Percentiles rank a stretch among this genome's conserved stretches.
These are phyloP conservation scores for Artemia sinica DNA, from an alignment of 2,888 invertebrate genomes.

Conservation along the genomic window DNA sequence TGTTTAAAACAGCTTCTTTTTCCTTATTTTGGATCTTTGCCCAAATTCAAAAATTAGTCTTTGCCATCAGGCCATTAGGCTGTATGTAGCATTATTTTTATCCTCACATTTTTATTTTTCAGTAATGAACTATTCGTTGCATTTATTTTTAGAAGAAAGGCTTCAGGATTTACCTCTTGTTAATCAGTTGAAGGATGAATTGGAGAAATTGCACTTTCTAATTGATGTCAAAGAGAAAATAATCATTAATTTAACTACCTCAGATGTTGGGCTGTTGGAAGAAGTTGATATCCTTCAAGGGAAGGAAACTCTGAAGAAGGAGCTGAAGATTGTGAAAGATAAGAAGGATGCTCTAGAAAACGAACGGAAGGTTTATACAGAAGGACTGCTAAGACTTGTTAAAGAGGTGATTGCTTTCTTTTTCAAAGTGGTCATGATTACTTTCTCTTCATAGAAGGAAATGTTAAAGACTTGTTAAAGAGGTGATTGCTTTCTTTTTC, in stretches of 20 bases:
- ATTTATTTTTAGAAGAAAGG: neutral
- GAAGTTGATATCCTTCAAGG: neutral
- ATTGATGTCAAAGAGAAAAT: neutral
- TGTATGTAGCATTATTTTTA: no score
- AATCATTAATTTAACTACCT: neutral
- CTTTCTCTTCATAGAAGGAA: no score
- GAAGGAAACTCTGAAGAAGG: neutral
- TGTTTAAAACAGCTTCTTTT: no score
- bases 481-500: no score
- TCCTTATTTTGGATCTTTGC: no score
- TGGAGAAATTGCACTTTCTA: neutral
- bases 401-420: neutral
- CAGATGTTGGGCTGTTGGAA: neutral
- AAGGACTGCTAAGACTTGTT: neutral
- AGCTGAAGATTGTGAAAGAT: neutral
- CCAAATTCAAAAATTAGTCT: no score
- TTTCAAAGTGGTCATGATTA: no score
- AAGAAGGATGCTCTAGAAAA: neutral
- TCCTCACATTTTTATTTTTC: no score
- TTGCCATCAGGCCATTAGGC: no score
- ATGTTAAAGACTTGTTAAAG: no score
- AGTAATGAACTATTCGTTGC: no score
- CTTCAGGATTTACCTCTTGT: neutral
- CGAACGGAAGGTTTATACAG: neutral
- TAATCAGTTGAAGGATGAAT: neutral